Evolutionary conservation across 2,797 vertebrate genomes (phyloP), one percentile per base, ranked within the genome.

Genomic region (Scyliorhinus canicula): DNA sequence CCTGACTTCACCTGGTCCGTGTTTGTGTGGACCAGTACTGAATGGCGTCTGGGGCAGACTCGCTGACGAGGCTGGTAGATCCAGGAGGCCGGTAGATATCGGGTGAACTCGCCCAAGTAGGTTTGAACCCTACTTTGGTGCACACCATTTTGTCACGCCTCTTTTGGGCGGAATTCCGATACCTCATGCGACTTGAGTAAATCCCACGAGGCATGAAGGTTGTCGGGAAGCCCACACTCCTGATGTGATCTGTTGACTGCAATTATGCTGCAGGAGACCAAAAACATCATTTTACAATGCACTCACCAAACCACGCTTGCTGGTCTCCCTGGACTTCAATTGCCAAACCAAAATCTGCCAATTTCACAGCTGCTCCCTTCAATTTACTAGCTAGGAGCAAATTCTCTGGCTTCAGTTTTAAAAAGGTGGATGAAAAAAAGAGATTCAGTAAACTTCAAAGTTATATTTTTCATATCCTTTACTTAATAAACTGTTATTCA

Each of bases 271-370:
- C 0, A 50, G 21, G 7, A n/a, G 47, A 93, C 11, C 19, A 95
- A 74, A n/a, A 95, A 79, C n/a, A n/a, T n/a, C 8, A 60, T 63
- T n/a, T 4, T 3, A 67, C 91, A 40, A 28, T 57, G 97, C 97
- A 97, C 98, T 98, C 96, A 99, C 99, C 99, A 95, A 99, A 99
- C 99, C 99, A 99, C 9, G 99, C 99, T 96, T 99, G 99, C 95
- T 99, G 99, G 88, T 99, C 99, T 95, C 98, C 98, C 97, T 99
- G 99, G 91, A 99, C 99, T 96, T 99, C 99, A 95, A 99, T 99
- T 95, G 99, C 99, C 96, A 99, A 97, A 28, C 99, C 99, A 95
- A 99, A 99, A 96, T 99, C 99, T 0, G 99, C 99, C 97, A 99
- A 97, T 96, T 99, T 99, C 93, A 99, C 99, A 3, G 99, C 99